Evolutionary conservation across 2,797 vertebrate species (phyloP).

Genomic region (Galagoides demidoff): DNA sequence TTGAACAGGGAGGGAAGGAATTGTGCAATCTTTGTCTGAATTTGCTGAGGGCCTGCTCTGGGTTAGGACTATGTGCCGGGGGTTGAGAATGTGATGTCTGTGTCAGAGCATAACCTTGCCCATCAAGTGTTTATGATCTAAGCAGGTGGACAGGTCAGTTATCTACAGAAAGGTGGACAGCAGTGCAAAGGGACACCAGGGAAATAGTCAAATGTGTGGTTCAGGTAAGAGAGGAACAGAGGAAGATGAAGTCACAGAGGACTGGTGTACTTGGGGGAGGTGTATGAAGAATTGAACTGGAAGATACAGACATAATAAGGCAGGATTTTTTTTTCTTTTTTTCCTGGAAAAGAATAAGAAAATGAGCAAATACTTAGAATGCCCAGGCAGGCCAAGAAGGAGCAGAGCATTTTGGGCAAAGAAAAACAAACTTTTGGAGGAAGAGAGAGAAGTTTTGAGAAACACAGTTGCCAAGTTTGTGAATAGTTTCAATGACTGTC

Average conservation of each 20-base stretch:
- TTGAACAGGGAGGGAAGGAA: conserved; percentile 32
- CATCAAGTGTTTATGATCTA: background rate
- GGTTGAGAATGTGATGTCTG: background rate
- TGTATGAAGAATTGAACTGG: background rate
- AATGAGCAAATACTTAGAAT: background rate
- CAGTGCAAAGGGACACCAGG: background rate
- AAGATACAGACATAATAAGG: background rate
- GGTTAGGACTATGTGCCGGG: background rate
- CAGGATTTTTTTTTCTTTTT: background rate
- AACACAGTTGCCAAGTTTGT: background rate
- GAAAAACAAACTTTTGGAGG: background rate
- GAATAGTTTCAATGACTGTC: background rate
- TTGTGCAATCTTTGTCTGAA: background rate
- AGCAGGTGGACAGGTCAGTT: background rate
- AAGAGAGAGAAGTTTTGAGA: conserved; percentile 33
- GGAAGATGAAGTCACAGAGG: background rate
- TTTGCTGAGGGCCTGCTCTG: background rate
- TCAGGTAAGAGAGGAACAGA: background rate
- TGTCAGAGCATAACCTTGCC: background rate
- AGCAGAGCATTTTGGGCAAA: background rate
- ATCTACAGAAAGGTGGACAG: background rate
- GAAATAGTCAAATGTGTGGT: background rate
- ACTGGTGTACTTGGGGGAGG: background rate
- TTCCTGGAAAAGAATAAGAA: background rate
- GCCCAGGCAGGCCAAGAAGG: background rate